Percentiles rank a stretch among this genome's conserved stretches.
phyloP scores from a whole-genome alignment of 2,113 vertebrate species.

The Hydrochoerus hydrochaeris region DNA sequence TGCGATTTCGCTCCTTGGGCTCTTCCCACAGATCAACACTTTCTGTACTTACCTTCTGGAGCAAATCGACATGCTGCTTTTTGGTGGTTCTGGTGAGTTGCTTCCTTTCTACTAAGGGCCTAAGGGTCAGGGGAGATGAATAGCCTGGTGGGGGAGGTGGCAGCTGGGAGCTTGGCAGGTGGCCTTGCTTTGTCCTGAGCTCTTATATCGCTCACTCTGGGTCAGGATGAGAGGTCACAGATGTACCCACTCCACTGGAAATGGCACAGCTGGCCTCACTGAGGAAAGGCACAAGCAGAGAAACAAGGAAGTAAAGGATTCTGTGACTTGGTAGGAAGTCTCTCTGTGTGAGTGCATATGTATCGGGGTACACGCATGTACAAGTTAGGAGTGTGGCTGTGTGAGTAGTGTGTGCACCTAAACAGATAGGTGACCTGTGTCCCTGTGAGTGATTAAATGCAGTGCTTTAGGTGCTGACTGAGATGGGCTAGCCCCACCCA shows the following conservation, averaged over 20 bases:
- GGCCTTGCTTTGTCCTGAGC: neutral
- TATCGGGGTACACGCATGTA: rapidly evolving
- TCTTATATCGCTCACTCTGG: neutral
- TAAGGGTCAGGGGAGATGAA: neutral
- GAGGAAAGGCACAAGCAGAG: neutral
- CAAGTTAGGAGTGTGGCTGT: neutral
- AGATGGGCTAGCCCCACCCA: neutral
- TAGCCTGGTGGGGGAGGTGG: neutral
- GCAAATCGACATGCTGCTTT: conserved; percentile 96
- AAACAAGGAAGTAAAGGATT: rapidly evolving
- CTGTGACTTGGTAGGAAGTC: neutral
- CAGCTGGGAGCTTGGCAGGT: neutral
- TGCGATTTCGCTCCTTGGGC: conserved; percentile 95
- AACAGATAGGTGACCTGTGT: neutral
- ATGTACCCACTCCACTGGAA: neutral
- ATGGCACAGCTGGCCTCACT: neutral
- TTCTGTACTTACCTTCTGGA: conserved; percentile 96
- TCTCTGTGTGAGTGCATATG: rapidly evolving
- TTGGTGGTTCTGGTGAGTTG: conserved; percentile 95
- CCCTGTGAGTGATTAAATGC: neutral
- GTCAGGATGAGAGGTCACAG: neutral
- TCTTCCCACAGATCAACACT: conserved; percentile 98
- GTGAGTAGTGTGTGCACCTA: too few relatives aligned
- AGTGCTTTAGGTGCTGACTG: too few relatives aligned
- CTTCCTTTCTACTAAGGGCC: neutral